Conservation (phyloP, 2,113 vertebrate genomes). For the Rhabdomys dilectus region DNA sequence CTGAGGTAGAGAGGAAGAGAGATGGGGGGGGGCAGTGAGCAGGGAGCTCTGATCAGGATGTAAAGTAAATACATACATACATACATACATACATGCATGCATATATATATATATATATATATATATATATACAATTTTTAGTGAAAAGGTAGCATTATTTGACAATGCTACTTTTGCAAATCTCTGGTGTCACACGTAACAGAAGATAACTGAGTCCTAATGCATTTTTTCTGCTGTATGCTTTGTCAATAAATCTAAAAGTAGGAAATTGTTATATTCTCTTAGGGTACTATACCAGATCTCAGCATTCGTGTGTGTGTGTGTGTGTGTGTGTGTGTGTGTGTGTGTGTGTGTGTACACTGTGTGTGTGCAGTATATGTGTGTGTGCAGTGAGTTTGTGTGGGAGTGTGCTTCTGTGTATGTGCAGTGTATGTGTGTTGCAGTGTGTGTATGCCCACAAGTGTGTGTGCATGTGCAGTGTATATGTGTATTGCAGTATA, state of each 20-base stretch:
- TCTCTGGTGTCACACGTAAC: not conserved
- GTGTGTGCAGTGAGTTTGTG: too few species aligned
- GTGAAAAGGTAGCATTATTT: not conserved
- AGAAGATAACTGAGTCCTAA: not conserved
- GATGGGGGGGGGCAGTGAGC: too few species aligned
- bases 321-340: not conserved
- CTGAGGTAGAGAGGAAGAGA: too few species aligned
- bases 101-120: slow-evolving; percentile 5
- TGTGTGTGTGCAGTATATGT: too few species aligned
- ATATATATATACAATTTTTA: not conserved
- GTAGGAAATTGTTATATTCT: not conserved
- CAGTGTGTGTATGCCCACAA: too few species aligned
- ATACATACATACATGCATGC: too few species aligned
- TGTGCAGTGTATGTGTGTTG: too few species aligned
- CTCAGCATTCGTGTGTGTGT: not conserved
- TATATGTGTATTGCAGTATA: too few species aligned
- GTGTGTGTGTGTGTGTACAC: not conserved
- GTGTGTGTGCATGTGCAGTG: not conserved
- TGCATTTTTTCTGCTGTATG: not conserved
- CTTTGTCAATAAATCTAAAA: not conserved
- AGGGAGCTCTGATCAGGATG: too few species aligned
- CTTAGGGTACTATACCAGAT: not conserved
- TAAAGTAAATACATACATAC: too few species aligned
- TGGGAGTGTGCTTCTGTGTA: not conserved
- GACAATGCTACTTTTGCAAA: not conserved